Evolutionary conservation across 2,797 vertebrate genomes (phyloP).

Genomic region (Agapornis canus): DNA sequence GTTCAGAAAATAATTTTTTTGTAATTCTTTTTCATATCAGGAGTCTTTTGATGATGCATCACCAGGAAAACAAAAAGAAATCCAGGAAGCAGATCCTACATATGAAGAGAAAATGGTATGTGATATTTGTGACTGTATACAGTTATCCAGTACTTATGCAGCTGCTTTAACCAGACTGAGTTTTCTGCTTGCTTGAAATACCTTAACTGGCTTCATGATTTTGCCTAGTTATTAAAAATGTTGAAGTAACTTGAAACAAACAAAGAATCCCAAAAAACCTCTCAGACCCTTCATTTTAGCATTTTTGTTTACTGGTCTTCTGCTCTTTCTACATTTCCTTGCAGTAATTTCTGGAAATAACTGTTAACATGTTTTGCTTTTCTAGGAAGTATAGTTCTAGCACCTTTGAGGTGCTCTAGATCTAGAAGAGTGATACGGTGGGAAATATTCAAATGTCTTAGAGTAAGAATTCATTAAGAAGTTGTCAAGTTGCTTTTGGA

Average conservation of each 20-base stretch:
- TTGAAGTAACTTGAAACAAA: not conserved
- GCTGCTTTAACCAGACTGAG: not conserved
- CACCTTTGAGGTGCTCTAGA: not conserved
- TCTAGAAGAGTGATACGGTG: not conserved
- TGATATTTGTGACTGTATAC: not conserved
- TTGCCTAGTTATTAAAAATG: not conserved
- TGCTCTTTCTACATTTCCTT: not conserved
- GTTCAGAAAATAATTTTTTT: not conserved
- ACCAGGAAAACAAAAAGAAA: slow-evolving; percentile 82
- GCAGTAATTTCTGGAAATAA: not conserved
- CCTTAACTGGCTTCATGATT: not conserved
- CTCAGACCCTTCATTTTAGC: not conserved
- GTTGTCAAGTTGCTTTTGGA: not conserved
- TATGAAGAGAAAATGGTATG: slow-evolving; percentile 98
- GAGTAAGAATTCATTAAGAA: not conserved
- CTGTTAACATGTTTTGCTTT: not conserved
- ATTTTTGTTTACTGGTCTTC: not conserved
- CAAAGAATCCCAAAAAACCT: accelerated
- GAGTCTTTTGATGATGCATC: slow-evolving; percentile 83
- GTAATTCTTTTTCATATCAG: slow-evolving; percentile 53
- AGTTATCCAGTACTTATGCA: not conserved
- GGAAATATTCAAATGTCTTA: not conserved
- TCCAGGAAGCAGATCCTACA: slow-evolving; percentile 82
- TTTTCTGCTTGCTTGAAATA: not conserved
- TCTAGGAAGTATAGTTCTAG: not conserved